phyloP scores from a whole-genome alignment of 2,888 invertebrate species.

The Thymelicus acteon region DNA sequence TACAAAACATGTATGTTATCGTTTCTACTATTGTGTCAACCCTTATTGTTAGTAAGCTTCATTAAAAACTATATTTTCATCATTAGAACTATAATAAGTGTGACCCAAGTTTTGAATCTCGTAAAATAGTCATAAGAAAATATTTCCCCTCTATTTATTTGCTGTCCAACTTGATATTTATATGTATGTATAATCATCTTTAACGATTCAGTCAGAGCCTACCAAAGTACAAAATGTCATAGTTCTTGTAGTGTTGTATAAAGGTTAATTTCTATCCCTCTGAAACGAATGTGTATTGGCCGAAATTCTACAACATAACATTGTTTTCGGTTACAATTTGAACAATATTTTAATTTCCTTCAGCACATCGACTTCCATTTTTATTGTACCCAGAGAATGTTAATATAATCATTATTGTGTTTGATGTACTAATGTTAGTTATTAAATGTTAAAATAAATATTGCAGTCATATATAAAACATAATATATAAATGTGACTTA shows the following conservation, averaged over 20 bases:
- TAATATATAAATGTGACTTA: constrained; percentile 30
- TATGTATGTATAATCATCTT: neutral
- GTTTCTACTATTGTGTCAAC: too few species aligned
- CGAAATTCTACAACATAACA: neutral
- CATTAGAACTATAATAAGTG: neutral
- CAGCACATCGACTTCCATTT: constrained; percentile 22
- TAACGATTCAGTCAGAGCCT: constrained; percentile 2
- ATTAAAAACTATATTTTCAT: neutral
- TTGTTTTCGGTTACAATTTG: neutral
- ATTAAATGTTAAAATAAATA: constrained; percentile 29
- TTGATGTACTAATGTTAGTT: constrained; percentile 38
- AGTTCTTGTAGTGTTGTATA: neutral
- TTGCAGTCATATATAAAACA: constrained; percentile 32
- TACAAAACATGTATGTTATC: too few species aligned
- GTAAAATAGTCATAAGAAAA: constrained; percentile 3
- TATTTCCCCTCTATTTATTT: too few species aligned
- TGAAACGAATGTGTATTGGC: neutral
- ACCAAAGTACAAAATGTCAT: constrained; percentile 30
- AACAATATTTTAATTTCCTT: constrained; percentile 1
- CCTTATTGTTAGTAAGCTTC: too few species aligned
- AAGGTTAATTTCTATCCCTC: constrained; percentile 22
- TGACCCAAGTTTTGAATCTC: neutral
- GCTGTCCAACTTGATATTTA: too few species aligned
- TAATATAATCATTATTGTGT: constrained; percentile 30
- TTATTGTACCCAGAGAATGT: constrained; percentile 28